Conservation (phyloP, 64 coral and sea anemone genomes). For the Stichodactyla mertensii region DNA sequence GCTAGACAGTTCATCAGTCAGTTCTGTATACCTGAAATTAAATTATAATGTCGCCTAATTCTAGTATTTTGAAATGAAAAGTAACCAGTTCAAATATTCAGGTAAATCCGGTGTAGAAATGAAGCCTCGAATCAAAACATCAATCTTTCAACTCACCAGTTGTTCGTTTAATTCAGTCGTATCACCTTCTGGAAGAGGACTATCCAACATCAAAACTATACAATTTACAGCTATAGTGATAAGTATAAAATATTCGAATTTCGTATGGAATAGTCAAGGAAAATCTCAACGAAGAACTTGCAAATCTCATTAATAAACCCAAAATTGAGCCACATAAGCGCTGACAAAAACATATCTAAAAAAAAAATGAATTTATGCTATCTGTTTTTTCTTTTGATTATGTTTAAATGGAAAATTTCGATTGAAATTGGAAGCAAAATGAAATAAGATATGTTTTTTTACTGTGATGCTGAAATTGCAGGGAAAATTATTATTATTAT, state of each 20-base stretch:
- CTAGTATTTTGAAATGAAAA: neutral
- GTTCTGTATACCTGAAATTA: neutral
- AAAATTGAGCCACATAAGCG: neutral
- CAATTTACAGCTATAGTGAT: slow-evolving; percentile 95
- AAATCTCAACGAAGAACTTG: slow-evolving; percentile 28
- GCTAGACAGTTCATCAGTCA: neutral
- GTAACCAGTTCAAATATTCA: neutral
- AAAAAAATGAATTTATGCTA: too few species aligned
- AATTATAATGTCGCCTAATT: slow-evolving; percentile 20
- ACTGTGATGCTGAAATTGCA: neutral
- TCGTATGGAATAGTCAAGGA: slow-evolving; percentile 73
- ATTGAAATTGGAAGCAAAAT: neutral
- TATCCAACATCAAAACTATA: slow-evolving; percentile 83
- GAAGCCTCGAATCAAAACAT: neutral
- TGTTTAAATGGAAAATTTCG: neutral
- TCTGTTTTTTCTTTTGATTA: neutral
- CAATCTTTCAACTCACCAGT: slow-evolving; percentile 61
- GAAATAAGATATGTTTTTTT: neutral
- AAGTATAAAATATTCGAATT: slow-evolving; percentile 98
- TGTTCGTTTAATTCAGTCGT: slow-evolving; percentile 77
- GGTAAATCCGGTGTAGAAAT: neutral
- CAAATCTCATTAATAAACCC: neutral
- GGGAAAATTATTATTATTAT: neutral
- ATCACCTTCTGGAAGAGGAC: slow-evolving; percentile 78
- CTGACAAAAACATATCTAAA: too few species aligned